phyloP scores from a whole-genome alignment of 2,113 vertebrate genomes.

The Phocoena sinus region DNA sequence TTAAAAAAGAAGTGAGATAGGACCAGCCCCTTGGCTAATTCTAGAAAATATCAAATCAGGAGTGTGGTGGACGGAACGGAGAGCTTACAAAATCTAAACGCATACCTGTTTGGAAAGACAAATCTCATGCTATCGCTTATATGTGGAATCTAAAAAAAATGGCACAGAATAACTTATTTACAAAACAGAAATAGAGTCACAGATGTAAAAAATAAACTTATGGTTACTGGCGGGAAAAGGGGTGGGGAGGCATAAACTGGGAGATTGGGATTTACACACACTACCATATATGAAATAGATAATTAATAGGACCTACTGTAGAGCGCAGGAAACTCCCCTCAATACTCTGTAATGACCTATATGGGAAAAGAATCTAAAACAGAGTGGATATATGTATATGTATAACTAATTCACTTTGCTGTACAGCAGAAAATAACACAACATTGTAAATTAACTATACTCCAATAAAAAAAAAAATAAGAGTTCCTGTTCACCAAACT shows the following conservation, averaged over 20 bases:
- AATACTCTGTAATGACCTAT: not conserved
- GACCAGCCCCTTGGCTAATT: accelerated
- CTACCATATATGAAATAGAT: not conserved
- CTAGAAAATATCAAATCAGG: not conserved
- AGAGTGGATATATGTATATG: not conserved
- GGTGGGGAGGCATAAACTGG: not conserved
- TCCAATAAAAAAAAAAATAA: not conserved
- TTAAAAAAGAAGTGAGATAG: not conserved
- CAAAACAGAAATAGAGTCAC: not conserved
- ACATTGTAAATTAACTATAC: not conserved
- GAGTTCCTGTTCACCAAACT: not conserved
- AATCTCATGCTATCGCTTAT: not conserved
- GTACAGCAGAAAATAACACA: not conserved
- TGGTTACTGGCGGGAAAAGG: not conserved
- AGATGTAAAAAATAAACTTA: not conserved
- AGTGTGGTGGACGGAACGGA: accelerated
- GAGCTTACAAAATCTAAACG: not conserved
- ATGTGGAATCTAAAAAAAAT: not conserved
- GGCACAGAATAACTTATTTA: not conserved
- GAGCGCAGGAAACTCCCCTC: not conserved
- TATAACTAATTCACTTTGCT: not conserved
- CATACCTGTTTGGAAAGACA: not conserved
- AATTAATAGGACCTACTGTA: not conserved
- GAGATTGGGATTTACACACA: not conserved
- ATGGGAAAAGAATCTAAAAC: not conserved